A percentile compares a stretch with the other conserved stretches of the same genome.
phyloP scores from a whole-genome alignment of 2,113 vertebrate species.

The Pao palembangensis region DNA sequence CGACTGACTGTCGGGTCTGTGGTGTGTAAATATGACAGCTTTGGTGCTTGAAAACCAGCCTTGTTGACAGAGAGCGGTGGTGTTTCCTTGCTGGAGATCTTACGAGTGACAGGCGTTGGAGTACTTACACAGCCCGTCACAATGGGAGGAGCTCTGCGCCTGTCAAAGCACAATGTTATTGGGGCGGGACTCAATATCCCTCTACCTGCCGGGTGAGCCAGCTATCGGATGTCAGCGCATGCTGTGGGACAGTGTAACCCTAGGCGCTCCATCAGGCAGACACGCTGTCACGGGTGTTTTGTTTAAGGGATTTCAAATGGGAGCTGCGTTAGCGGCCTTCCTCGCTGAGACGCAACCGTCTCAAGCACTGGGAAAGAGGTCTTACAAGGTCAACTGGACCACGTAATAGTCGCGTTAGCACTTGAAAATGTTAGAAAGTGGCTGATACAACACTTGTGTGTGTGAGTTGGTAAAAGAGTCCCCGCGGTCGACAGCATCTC shows the following conservation, averaged over 20 bases:
- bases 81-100: constrained; percentile 39
- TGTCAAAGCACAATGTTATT: constrained; percentile 61
- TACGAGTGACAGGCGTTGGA: constrained; percentile 61
- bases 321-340: constrained; percentile 18
- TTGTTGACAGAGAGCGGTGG: constrained; percentile 7
- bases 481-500: too few relatives aligned
- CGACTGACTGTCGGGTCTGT: constrained; percentile 4
- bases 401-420: too few relatives aligned
- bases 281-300: constrained; percentile 64
- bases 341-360: constrained; percentile 57
- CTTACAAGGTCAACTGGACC: too few relatives aligned
- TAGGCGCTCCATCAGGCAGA: constrained; percentile 64
- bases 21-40: background rate
- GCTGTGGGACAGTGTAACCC: constrained; percentile 61
- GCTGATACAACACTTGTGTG: too few relatives aligned
- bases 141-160: constrained; percentile 57
- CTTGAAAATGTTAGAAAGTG: too few relatives aligned
- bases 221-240: constrained; percentile 61
- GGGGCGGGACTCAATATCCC: constrained; percentile 55
- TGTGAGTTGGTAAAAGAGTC: too few relatives aligned
- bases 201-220: constrained; percentile 39
- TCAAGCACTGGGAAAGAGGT: too few relatives aligned
- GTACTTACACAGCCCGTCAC: constrained; percentile 68
- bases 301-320: constrained; percentile 63
- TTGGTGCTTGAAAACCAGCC: constrained; percentile 9